Base-by-base conservation (phyloP, 2,888 invertebrate genomes). In the Caenorhabditis sp. region DNA sequence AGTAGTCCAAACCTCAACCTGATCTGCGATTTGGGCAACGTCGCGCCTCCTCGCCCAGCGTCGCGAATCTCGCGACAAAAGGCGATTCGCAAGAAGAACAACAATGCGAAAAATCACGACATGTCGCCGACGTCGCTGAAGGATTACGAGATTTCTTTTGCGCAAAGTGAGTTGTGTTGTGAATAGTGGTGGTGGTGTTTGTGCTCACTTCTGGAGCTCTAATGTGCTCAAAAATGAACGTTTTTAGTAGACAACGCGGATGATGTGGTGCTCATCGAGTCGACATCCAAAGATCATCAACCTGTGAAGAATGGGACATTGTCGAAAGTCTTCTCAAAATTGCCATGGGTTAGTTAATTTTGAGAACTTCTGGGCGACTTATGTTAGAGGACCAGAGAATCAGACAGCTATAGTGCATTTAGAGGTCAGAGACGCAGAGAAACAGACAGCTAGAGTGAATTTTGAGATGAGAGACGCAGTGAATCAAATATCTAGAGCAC, bases 1-100 rank as follows among this genome's bases (percentile, higher is more conserved):
- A 71, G 71, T 27, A 76, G 71, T 61, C 78, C 78, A n/a, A 73
- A 78, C 52, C 63, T 78, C 20, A 67, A 65, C 53, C 66, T 69
- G 2, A 38, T 67, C 8, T 49, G 17, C 20, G 57, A 58, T 10
- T 56, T 26, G 17, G 21, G 20, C 10, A 50, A 53, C 53, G 25
- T 10, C 12, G 43, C 12, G 14, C 17, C 17, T 3, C 8, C 3
- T 17, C 3, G 43, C 58, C 21, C 43, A 61, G 59, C 12, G 36
- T 67, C 54, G 61, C 64, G 43, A 26, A 72, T 72, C 5, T 72
- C 67, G 27, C 25, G 72, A 20, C 67, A 73, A 50, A 63, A 68
- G 38, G 73, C 73, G 23, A 69, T 73, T 26, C 53, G 73, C 3
- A 59, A 63, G 25, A 73, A 73, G 59, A 68, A 67, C 31, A 31